Evolutionary conservation across 2,888 invertebrate species (phyloP).

Genomic region (Oscheius myriophilus): DNA sequence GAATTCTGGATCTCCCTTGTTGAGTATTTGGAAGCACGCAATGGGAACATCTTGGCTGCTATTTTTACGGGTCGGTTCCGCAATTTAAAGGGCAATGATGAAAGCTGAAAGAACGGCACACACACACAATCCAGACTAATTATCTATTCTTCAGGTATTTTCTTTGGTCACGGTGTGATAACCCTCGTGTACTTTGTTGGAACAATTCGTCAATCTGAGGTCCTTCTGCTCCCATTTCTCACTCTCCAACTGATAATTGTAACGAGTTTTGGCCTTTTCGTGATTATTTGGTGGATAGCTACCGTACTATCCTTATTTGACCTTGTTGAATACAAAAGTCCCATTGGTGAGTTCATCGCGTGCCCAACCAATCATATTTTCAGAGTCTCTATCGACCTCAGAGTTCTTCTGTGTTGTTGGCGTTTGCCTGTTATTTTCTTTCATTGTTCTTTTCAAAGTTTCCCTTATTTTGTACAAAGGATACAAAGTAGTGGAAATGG

Average conservation of each 20-base stretch:
- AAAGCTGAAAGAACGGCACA: no score
- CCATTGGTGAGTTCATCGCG: slow-evolving; percentile 18
- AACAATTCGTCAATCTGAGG: slow-evolving; percentile 36
- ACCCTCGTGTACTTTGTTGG: slow-evolving; percentile 43
- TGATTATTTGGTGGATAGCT: slow-evolving; percentile 53
- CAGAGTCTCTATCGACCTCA: slow-evolving; percentile 39
- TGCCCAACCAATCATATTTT: slow-evolving; percentile 8
- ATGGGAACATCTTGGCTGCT: slow-evolving; percentile 21
- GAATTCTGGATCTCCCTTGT: slow-evolving; percentile 15
- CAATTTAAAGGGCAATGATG: background rate
- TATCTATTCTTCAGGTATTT: slow-evolving; percentile 33
- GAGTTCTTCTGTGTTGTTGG: slow-evolving; percentile 49
- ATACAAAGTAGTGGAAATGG: slow-evolving; percentile 23
- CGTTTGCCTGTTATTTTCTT: slow-evolving; percentile 35
- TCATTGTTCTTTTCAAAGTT: slow-evolving; percentile 36
- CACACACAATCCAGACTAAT: background rate
- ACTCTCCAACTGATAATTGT: slow-evolving; percentile 43
- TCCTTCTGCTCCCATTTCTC: slow-evolving; percentile 49
- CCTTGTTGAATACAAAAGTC: slow-evolving; percentile 40
- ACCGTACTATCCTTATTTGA: slow-evolving; percentile 46
- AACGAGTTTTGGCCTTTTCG: slow-evolving; percentile 39
- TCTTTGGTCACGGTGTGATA: slow-evolving; percentile 41
- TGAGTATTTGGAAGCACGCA: slow-evolving; percentile 20
- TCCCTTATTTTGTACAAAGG: slow-evolving; percentile 48
- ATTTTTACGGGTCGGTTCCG: slow-evolving; percentile 18